phyloP scores from a whole-genome alignment of 2,888 invertebrate species.

The Ophioninae sp. region DNA sequence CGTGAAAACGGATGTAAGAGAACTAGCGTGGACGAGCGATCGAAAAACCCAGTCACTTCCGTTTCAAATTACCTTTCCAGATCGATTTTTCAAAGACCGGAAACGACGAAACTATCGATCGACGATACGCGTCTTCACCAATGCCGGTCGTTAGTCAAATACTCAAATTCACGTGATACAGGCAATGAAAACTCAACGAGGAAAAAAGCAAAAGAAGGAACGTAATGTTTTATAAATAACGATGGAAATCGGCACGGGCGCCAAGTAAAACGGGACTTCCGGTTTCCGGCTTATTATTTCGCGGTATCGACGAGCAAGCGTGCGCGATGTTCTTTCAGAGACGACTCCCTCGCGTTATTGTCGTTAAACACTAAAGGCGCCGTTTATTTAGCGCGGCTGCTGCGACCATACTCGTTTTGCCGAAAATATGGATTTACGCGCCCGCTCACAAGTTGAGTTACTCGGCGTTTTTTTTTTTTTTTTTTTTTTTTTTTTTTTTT shows the following conservation, averaged over 20 bases:
- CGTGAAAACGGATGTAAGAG: too few relatives aligned
- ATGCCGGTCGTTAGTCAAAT: neutral
- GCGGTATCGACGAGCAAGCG: conserved; percentile 33
- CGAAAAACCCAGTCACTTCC: neutral
- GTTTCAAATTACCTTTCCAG: neutral
- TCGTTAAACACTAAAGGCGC: conserved; percentile 11
- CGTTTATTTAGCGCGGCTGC: neutral
- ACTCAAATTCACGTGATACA: neutral
- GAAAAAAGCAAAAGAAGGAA: neutral
- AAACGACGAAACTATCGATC: neutral
- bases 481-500: too few relatives aligned
- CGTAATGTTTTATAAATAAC: conserved; percentile 33
- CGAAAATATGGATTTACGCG: neutral
- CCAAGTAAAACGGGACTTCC: conserved; percentile 37
- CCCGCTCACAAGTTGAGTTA: neutral
- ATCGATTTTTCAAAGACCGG: neutral
- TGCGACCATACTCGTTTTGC: too few relatives aligned
- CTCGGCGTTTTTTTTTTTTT: neutral
- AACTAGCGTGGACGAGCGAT: neutral
- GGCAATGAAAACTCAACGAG: neutral
- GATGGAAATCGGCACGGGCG: conserved; percentile 19
- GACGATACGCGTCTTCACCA: neutral
- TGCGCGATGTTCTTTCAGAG: neutral
- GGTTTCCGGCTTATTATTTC: conserved; percentile 51
- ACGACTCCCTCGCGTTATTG: neutral